Conservation (phyloP, 2,888 invertebrate genomes). For the Zaprionus obscuricornis region DNA sequence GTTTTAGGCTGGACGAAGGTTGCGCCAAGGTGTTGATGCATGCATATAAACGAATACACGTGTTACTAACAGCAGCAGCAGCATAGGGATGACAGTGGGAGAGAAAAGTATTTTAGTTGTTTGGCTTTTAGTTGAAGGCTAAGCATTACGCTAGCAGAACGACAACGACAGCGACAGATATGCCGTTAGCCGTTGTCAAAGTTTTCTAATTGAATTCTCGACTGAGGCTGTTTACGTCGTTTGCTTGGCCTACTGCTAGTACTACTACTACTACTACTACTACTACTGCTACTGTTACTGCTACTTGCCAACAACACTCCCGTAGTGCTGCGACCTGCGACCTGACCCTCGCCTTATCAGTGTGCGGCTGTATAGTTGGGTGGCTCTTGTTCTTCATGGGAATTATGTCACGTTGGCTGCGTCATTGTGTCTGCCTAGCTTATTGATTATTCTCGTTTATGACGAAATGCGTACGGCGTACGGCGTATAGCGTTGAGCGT, state of each 20-base stretch:
- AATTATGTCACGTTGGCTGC: conserved; percentile 75
- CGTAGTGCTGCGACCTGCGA: conserved; percentile 10
- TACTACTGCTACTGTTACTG: too few relatives aligned
- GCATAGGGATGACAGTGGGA: not conserved
- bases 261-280: too few relatives aligned
- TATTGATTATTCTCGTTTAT: conserved; percentile 76
- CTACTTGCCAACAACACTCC: too few relatives aligned
- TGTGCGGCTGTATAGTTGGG: too few relatives aligned
- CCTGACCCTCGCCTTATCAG: conserved; percentile 40
- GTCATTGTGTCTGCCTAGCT: conserved; percentile 71
- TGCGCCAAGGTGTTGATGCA: conserved; percentile 63
- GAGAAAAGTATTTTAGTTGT: not conserved
- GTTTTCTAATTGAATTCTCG: conserved; percentile 67
- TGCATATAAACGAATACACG: conserved; percentile 50
- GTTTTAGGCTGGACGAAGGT: conserved; percentile 49
- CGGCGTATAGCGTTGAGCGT: too few relatives aligned
- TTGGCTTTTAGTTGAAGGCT: conserved; percentile 41
- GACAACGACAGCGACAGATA: conserved; percentile 19
- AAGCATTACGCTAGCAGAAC: conserved; percentile 44
- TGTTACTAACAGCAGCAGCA: conserved; percentile 26
- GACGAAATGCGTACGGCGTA: conserved; percentile 68
- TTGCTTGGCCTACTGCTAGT: conserved; percentile 16
- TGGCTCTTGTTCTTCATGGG: conserved; percentile 14
- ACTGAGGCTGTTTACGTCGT: conserved; percentile 43
- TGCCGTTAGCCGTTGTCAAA: conserved; percentile 43